These are phyloP conservation scores for Sesia apiformis DNA, from an alignment of 2,888 invertebrate genomes.

Conservation along the genomic window DNA sequence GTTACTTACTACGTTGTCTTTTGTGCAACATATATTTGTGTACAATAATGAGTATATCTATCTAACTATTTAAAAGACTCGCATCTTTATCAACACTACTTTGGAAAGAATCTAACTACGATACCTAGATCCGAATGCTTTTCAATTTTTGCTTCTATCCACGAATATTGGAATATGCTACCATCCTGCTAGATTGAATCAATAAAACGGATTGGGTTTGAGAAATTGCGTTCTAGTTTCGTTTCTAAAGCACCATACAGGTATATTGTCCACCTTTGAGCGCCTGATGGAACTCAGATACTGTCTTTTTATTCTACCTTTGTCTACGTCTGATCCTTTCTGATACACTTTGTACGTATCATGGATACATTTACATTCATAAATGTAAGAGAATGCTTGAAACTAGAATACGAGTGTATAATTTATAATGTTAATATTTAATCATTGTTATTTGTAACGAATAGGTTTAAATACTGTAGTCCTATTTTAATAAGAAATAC, in stretches of 20 bases:
- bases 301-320: background rate
- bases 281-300: background rate
- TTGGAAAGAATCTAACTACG: background rate
- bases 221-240: slow-evolving; percentile 13
- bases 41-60: too few species aligned
- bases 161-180: slow-evolving; percentile 8
- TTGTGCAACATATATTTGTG: too few species aligned
- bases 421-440: too few species aligned
- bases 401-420: too few species aligned
- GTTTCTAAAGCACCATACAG: background rate
- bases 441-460: too few species aligned
- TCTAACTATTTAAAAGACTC: background rate
- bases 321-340: too few species aligned
- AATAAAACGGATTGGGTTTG: slow-evolving; percentile 19
- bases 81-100: background rate
- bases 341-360: too few species aligned
- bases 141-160: background rate
- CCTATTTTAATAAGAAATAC: too few species aligned
- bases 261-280: background rate
- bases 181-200: slow-evolving; percentile 29
- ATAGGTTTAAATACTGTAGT: too few species aligned
- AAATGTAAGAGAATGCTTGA: too few species aligned
- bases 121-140: background rate
- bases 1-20: too few species aligned
- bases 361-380: too few species aligned